Conservation (phyloP, 2,113 vertebrate genomes). For the Eulacestoma nigropectus region DNA sequence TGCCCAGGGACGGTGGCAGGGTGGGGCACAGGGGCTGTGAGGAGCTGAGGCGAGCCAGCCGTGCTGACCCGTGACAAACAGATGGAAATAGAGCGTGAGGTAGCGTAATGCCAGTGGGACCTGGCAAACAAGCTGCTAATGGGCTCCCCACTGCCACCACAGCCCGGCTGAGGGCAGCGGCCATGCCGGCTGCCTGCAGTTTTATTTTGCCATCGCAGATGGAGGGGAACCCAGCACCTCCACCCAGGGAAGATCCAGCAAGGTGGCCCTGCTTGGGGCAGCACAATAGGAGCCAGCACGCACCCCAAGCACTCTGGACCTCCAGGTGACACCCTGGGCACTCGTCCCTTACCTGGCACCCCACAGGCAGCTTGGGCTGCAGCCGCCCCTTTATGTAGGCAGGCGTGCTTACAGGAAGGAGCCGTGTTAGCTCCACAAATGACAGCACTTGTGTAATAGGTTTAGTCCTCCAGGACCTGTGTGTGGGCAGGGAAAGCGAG, state of each 20-base stretch:
- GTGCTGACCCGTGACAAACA: accelerated
- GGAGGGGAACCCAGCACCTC: not conserved
- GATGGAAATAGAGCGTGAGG: not conserved
- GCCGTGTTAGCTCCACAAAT: not conserved
- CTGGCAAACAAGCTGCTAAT: not conserved
- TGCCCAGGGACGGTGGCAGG: not conserved
- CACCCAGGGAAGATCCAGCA: not conserved
- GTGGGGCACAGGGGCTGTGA: accelerated
- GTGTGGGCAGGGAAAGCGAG: not conserved
- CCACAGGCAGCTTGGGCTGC: accelerated
- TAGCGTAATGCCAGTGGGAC: not conserved
- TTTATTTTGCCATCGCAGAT: accelerated
- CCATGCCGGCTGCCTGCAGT: not conserved
- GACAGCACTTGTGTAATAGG: not conserved
- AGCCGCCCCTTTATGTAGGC: not conserved
- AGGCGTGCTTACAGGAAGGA: not conserved
- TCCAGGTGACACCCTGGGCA: not conserved
- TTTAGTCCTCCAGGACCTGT: not conserved
- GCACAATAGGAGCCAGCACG: not conserved
- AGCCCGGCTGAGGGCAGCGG: accelerated
- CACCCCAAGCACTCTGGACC: accelerated
- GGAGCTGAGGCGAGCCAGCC: not conserved
- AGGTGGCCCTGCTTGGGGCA: not conserved
- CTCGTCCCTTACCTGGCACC: not conserved
- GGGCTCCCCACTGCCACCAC: not conserved